These are phyloP conservation scores for Lepidonotus clava DNA, from an alignment of 2,888 invertebrate genomes.

Conservation along the genomic window DNA sequence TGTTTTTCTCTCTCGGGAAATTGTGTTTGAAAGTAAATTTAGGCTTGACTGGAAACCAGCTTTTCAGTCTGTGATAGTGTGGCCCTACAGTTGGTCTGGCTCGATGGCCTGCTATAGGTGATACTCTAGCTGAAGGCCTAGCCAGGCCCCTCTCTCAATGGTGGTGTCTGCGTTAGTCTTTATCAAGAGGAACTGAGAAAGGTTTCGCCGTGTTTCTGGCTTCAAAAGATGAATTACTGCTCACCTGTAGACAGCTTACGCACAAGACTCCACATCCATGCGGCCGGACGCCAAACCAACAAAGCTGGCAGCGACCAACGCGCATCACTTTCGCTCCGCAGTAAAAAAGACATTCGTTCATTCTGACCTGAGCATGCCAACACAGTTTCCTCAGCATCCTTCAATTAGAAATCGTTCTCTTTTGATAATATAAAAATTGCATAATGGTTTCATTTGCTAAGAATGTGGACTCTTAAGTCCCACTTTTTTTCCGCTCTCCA, in stretches of 20 bases:
- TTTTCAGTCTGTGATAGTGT: no score
- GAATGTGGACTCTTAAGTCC: slow-evolving; percentile 28
- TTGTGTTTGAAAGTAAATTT: no score
- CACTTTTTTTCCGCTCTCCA: no score
- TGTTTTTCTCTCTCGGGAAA: no score
- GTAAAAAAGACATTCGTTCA: slow-evolving; percentile 50
- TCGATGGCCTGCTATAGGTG: background rate
- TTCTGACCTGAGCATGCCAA: slow-evolving; percentile 30
- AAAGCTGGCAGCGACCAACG: background rate
- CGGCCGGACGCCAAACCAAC: background rate
- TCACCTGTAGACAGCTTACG: slow-evolving; percentile 35
- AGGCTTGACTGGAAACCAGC: no score
- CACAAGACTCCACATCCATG: slow-evolving; percentile 47
- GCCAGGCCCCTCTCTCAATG: slow-evolving; percentile 16
- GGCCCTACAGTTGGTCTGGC: no score
- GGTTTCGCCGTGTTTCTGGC: slow-evolving; percentile 47
- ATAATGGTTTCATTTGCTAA: slow-evolving; percentile 48
- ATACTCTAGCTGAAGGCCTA: background rate
- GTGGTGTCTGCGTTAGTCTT: no score
- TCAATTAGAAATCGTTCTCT: slow-evolving; percentile 24
- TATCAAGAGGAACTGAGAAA: background rate
- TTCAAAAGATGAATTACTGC: slow-evolving; percentile 50
- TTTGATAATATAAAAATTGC: slow-evolving; percentile 48
- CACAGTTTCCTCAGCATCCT: slow-evolving; percentile 36
- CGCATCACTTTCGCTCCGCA: slow-evolving; percentile 24